phyloP scores from a whole-genome alignment of 2,888 invertebrate species.

The Liodrosophila aerea region DNA sequence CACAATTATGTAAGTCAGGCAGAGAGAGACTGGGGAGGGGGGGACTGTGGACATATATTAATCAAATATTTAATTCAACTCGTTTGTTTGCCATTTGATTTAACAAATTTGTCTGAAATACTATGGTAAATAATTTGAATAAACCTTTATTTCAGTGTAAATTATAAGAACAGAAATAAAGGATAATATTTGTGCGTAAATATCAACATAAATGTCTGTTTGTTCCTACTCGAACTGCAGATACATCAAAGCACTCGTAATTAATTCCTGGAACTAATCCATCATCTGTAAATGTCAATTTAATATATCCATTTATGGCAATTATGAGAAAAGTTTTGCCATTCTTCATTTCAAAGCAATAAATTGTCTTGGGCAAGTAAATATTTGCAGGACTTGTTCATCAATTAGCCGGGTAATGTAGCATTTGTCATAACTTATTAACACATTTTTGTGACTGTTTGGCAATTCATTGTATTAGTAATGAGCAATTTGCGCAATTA shows the following conservation, averaged over 20 bases:
- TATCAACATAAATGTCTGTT: too few relatives aligned
- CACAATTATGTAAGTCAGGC: neutral
- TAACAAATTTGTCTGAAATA: too few relatives aligned
- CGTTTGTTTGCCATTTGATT: neutral
- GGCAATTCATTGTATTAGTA: neutral
- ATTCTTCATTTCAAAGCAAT: neutral
- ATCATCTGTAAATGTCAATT: constrained; percentile 65
- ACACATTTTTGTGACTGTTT: constrained; percentile 19
- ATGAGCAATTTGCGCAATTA: too few relatives aligned
- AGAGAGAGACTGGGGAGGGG: neutral
- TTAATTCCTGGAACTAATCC: constrained; percentile 18
- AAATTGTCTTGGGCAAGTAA: constrained; percentile 11
- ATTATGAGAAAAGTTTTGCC: constrained; percentile 48
- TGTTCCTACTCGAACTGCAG: neutral
- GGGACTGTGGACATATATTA: too few relatives aligned
- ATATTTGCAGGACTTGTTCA: constrained; percentile 46
- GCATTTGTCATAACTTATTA: constrained; percentile 26
- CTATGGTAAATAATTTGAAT: too few relatives aligned
- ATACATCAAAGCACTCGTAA: neutral
- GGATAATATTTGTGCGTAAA: too few relatives aligned
- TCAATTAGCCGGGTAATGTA: constrained; percentile 39
- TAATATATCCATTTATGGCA: constrained; percentile 55
- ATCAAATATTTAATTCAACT: constrained; percentile 1
- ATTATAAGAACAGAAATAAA: too few relatives aligned
- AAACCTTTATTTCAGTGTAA: too few relatives aligned